These are phyloP conservation scores for Pteropus rufus DNA, from an alignment of 2,797 vertebrate genomes.

Conservation along the genomic window DNA sequence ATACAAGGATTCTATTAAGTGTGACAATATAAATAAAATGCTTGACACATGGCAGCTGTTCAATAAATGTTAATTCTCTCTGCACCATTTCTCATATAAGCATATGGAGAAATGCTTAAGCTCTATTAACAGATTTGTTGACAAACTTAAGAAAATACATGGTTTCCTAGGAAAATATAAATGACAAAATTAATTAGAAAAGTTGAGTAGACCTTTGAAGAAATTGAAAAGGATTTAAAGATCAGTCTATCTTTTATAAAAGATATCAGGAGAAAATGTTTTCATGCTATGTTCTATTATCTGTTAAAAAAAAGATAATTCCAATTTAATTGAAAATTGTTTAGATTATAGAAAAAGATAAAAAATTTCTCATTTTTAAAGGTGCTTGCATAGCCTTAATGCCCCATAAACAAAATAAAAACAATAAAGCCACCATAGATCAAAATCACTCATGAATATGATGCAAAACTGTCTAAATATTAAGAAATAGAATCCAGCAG, in stretches of 20 bases:
- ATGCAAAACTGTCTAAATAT: not conserved
- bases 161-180: slow-evolving; percentile 7
- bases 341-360: not conserved
- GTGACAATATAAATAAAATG: slow-evolving; percentile 10
- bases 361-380: not conserved
- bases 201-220: not conserved
- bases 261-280: not conserved
- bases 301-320: not conserved
- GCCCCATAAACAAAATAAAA: not conserved
- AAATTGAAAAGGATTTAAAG: slow-evolving; percentile 18
- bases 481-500: not conserved
- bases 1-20: not conserved
- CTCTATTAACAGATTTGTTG: not conserved
- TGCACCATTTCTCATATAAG: not conserved
- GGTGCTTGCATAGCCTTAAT: not conserved
- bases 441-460: not conserved
- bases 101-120: not conserved
- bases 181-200: slow-evolving; percentile 12
- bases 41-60: not conserved
- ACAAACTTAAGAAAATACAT: not conserved
- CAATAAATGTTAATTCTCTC: not conserved
- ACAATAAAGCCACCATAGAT: not conserved
- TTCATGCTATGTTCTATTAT: not conserved
- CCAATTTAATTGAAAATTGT: not conserved
- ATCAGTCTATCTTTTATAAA: not conserved